Percentiles rank a stretch among this genome's conserved stretches.
Conservation (phyloP, 2,113 vertebrate genomes). For the Pipa parva region DNA sequence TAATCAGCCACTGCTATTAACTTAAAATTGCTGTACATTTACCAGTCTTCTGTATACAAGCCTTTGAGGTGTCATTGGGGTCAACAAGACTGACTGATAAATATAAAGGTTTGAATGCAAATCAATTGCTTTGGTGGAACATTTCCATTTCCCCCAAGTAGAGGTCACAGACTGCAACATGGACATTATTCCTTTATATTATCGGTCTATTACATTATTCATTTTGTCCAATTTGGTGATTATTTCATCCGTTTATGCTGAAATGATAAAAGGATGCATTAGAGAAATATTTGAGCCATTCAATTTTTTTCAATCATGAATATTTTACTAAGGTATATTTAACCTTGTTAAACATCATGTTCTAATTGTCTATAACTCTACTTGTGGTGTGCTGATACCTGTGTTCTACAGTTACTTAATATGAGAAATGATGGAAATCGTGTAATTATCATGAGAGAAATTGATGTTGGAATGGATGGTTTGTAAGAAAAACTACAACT, state of each 20-base stretch:
- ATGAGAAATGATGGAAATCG: too few species aligned
- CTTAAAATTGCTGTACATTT: conserved; percentile 17
- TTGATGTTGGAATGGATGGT: too few species aligned
- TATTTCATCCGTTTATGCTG: conserved; percentile 21
- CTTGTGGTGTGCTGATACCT: too few species aligned
- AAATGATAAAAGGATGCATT: conserved; percentile 18
- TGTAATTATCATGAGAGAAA: too few species aligned
- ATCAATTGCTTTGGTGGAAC: conserved; percentile 11
- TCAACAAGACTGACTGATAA: conserved; percentile 33
- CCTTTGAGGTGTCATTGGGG: conserved; percentile 19
- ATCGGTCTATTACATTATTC: conserved; percentile 22
- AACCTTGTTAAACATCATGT: too few species aligned
- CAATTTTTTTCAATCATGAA: too few species aligned
- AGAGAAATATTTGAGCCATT: too few species aligned
- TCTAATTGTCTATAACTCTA: too few species aligned
- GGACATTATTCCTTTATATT: conserved; percentile 28
- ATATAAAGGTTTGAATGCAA: conserved; percentile 12
- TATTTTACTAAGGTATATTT: too few species aligned
- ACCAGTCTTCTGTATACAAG: conserved; percentile 15
- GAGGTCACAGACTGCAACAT: conserved; percentile 27
- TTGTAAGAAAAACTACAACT: too few species aligned
- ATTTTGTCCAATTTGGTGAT: conserved; percentile 29
- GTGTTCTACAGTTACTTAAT: too few species aligned
- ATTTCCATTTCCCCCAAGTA: conserved; percentile 17
- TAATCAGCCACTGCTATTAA: too few species aligned